A percentile compares a stretch with the other conserved stretches of the same genome.
Evolutionary conservation across 1,140 invertebrate genomes (phyloP).

Genomic region (Drosophila malerkotliana): DNA sequence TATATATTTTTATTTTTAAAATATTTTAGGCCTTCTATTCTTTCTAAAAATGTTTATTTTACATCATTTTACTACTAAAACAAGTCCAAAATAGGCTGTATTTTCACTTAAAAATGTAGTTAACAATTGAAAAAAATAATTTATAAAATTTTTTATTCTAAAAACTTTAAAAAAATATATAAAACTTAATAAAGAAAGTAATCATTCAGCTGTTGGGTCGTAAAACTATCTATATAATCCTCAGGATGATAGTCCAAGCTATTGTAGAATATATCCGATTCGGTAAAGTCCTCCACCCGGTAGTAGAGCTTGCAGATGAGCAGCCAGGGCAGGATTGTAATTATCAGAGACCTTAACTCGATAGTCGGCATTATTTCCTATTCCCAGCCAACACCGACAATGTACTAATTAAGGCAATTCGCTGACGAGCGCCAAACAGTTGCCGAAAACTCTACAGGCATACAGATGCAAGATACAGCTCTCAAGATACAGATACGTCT

Average conservation of each 20-base stretch:
- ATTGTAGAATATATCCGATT: conserved; percentile 19
- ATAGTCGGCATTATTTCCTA: background rate
- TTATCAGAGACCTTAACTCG: conserved; percentile 14
- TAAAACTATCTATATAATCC: conserved; percentile 55
- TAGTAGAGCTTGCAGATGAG: conserved; percentile 13
- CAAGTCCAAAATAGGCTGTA: too few species aligned
- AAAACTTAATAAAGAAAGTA: conserved; percentile 31
- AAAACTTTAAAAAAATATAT: background rate
- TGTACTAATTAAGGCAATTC: conserved; percentile 22
- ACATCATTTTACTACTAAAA: too few species aligned
- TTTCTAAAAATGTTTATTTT: too few species aligned
- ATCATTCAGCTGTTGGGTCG: conserved; percentile 29
- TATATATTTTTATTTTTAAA: too few species aligned
- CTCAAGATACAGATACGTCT: background rate
- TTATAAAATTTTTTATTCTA: background rate
- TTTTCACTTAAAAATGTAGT: too few species aligned
- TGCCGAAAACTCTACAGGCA: background rate
- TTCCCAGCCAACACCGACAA: background rate
- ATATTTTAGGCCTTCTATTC: too few species aligned
- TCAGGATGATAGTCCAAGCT: conserved; percentile 41
- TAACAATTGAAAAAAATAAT: background rate
- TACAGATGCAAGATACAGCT: background rate
- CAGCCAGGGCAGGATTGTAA: conserved; percentile 16
- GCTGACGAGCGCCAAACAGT: conserved; percentile 3
- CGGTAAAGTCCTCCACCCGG: conserved; percentile 28